Evolutionary conservation across 2,888 invertebrate species (phyloP).

Genomic region (Drosophila limbata): DNA sequence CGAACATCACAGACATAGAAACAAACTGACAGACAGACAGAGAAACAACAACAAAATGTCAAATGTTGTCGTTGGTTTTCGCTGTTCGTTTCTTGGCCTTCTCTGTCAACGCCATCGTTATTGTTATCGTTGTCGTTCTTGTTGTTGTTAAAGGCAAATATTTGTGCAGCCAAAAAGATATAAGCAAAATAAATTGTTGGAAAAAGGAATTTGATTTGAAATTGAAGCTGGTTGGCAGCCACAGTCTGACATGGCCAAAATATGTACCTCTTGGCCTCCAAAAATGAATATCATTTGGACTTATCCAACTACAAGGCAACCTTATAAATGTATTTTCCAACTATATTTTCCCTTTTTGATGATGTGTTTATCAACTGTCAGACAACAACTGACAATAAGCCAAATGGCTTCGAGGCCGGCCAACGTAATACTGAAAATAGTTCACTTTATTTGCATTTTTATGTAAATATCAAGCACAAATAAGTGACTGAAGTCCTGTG

Average conservation of each 20-base stretch:
- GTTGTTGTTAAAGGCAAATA: conserved; percentile 55
- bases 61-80: conserved; percentile 48
- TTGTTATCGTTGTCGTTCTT: conserved; percentile 25
- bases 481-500: conserved; percentile 23
- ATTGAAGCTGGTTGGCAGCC: conserved; percentile 44
- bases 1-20: conserved; percentile 25
- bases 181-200: conserved; percentile 42
- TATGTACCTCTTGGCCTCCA: conserved; percentile 15
- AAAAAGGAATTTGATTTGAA: conserved; percentile 65
- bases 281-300: conserved; percentile 18
- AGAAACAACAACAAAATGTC: conserved; percentile 46
- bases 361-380: conserved; percentile 69
- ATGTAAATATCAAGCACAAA: conserved; percentile 56
- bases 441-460: conserved; percentile 58
- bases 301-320: conserved; percentile 2
- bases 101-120: conserved; percentile 38
- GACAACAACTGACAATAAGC: conserved; percentile 55
- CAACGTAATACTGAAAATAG: conserved; percentile 39
- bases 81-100: conserved; percentile 45
- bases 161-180: conserved; percentile 43
- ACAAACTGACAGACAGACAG: background rate
- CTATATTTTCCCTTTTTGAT: conserved; percentile 42
- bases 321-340: conserved; percentile 9
- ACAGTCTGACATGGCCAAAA: conserved; percentile 21
- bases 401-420: conserved; percentile 53